Conservation (phyloP, 2,888 invertebrate genomes). For the Chymomyza amoena region DNA sequence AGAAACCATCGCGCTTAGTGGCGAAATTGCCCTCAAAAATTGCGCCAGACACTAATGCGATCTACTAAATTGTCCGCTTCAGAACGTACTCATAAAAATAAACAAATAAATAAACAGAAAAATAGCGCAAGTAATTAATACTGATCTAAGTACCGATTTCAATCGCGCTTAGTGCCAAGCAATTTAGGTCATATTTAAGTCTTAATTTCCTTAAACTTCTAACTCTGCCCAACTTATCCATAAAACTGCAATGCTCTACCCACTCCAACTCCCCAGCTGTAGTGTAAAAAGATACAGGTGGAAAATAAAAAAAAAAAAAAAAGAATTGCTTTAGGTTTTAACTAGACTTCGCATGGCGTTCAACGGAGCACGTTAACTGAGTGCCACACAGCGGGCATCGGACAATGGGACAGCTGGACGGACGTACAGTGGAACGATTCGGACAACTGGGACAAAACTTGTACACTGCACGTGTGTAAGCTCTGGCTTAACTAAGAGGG, state of each 20-base stretch:
- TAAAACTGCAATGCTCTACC: constrained; percentile 4
- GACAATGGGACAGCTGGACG: constrained; percentile 1
- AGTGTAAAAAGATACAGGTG: constrained; percentile 24
- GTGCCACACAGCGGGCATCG: constrained; percentile 7
- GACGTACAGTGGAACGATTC: background rate
- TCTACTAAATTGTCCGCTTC: too few relatives aligned
- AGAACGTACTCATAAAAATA: too few relatives aligned
- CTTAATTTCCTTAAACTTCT: too few relatives aligned
- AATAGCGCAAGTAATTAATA: too few relatives aligned
- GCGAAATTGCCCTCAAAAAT: too few relatives aligned
- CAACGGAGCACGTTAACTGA: background rate
- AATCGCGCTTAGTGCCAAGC: too few relatives aligned
- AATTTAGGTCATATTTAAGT: too few relatives aligned
- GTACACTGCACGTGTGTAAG: constrained; percentile 13
- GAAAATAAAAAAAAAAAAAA: constrained; percentile 18
- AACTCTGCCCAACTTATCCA: background rate
- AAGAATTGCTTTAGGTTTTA: constrained; percentile 60
- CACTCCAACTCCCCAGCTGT: background rate
- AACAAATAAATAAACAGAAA: too few relatives aligned
- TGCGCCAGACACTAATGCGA: too few relatives aligned
- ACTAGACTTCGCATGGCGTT: constrained; percentile 50
- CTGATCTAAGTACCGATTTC: too few relatives aligned
- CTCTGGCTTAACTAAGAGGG: constrained; percentile 11
- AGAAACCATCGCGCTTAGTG: too few relatives aligned
- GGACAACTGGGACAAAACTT: background rate